Evolutionary conservation across 2,888 invertebrate species (phyloP), one percentile per base, ranked within the genome.

Genomic region (Leptopterna dolabrata): DNA sequence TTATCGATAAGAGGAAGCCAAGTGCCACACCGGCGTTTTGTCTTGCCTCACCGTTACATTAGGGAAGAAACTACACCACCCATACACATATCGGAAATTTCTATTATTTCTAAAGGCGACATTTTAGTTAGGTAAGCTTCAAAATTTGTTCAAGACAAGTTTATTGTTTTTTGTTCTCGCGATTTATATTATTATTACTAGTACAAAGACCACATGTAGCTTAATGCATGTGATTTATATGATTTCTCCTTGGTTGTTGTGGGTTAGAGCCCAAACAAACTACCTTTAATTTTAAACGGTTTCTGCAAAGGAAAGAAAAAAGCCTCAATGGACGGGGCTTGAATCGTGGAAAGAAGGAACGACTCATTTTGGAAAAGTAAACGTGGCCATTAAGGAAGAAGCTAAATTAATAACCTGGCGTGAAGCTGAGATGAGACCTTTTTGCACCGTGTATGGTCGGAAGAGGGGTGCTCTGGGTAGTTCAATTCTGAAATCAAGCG

Each of bases 271-370:
- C 78, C 78, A 78, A 78, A 76, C 76, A 76, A 76, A 78, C 73
- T 36, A 73, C 73, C 41, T 73, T 30, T 41, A 41, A 45, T 78
- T 78, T 78, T 43, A 45, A 45, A 78, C 41, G 45, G 41, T 36
- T 78, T 78, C 36, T 78, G 45, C 41, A 27, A 76, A 78, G 78
- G 19, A 41, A 73, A 73, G 36, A 19, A 36, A 19, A 36, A 73
- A 73, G 73, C 73, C 78, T 24, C 41, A n/a, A 78, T 78, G 78
- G 78, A 78, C 41, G 78, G 45, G 78, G 78, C 78, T 78, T 78
- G 45, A 78, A 45, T 73, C 78, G 27, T 78, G 41, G 41, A 73
- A 36, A 73, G n/a, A 73, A 73, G 36, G 36, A 73, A 36, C 30
- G 11, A 36, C 30, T 16, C 78, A 41, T 78, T 78, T 78, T n/a